Evolutionary conservation across 2,888 invertebrate species (phyloP).

Genomic region (Tricholauxania praeusta): DNA sequence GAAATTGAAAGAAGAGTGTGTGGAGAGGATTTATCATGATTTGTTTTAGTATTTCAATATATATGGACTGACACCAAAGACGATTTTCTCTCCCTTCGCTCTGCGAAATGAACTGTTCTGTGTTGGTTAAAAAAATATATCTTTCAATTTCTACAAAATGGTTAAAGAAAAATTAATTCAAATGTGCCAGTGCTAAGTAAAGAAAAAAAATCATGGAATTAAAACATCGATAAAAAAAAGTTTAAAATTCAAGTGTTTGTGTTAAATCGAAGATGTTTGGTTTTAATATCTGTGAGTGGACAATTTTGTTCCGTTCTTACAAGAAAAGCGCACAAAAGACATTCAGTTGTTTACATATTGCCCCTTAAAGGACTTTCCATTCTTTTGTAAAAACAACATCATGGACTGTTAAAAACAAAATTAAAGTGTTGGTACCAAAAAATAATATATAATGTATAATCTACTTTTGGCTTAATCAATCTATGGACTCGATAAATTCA

Average conservation of each 20-base stretch:
- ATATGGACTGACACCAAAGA: slow-evolving; percentile 38
- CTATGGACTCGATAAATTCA: background rate
- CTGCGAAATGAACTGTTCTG: slow-evolving; percentile 32
- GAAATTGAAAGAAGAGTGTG: slow-evolving; percentile 31
- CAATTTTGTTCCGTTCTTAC: background rate
- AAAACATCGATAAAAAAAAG: slow-evolving; percentile 13
- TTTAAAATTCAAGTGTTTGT: slow-evolving; percentile 28
- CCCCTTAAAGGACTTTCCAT: no score
- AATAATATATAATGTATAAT: background rate
- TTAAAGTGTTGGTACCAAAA: slow-evolving; percentile 17
- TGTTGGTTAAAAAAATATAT: slow-evolving; percentile 31
- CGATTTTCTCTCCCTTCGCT: slow-evolving; percentile 32
- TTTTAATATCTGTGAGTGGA: slow-evolving; percentile 7
- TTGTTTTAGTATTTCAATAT: slow-evolving; percentile 13
- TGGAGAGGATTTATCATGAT: slow-evolving; percentile 34
- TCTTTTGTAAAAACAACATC: slow-evolving; percentile 13
- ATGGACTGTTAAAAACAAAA: slow-evolving; percentile 14
- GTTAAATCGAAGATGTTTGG: slow-evolving; percentile 15
- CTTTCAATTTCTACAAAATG: slow-evolving; percentile 23
- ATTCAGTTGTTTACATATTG: no score
- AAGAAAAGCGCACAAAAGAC: no score
- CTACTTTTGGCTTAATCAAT: background rate
- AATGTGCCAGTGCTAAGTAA: slow-evolving; percentile 35
- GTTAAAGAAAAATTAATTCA: background rate
- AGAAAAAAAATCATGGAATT: background rate